A percentile compares a stretch with the other conserved stretches of the same genome.
phyloP scores from a whole-genome alignment of 2,888 invertebrate species.

The Halictus ligatus region DNA sequence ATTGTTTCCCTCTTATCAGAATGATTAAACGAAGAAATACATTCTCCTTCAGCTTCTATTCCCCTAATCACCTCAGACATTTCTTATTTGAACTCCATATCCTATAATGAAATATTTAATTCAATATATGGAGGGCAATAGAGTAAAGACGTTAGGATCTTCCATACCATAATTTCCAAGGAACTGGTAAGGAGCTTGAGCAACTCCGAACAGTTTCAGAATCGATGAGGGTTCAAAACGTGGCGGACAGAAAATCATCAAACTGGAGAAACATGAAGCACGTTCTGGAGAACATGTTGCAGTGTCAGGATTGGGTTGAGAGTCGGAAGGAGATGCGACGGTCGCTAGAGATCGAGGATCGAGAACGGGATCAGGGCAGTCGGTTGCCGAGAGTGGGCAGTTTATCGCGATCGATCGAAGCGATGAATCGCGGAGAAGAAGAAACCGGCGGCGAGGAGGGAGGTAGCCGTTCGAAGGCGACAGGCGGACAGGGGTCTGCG shows the following conservation, averaged over 20 bases:
- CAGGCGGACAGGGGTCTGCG: slow-evolving; percentile 11
- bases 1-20: too few species aligned
- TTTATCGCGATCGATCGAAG: slow-evolving; percentile 32
- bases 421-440: background rate
- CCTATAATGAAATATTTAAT: background rate
- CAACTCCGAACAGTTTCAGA: background rate
- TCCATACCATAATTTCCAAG: background rate
- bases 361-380: background rate
- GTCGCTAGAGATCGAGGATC: background rate
- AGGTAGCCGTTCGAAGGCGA: slow-evolving; percentile 2
- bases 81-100: too few species aligned
- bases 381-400: background rate
- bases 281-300: background rate
- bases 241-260: background rate
- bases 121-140: background rate
- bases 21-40: too few species aligned
- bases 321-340: background rate
- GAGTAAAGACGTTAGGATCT: background rate
- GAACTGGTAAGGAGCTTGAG: background rate
- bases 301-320: too few species aligned
- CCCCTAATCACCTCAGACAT: too few species aligned
- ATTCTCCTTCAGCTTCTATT: too few species aligned
- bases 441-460: background rate
- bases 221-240: background rate
- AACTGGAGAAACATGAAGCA: background rate